Evolutionary conservation across 2,113 vertebrate species (phyloP).

Genomic region (Catharus minimus): DNA sequence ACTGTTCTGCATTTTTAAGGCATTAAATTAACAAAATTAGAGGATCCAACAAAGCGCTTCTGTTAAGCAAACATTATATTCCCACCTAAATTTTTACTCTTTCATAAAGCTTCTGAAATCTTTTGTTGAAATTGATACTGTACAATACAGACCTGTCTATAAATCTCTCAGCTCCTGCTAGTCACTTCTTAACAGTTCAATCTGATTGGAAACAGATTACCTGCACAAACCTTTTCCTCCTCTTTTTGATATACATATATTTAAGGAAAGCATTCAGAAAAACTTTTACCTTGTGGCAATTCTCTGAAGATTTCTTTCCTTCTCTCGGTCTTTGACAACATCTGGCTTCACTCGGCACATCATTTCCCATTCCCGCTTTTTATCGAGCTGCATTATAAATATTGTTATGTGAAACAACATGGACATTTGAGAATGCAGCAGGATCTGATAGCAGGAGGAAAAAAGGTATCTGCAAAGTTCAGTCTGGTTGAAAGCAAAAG

Average conservation of each 20-base stretch:
- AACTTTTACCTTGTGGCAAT: constrained; percentile 87
- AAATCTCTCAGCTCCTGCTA: constrained; percentile 46
- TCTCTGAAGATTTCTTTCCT: constrained; percentile 87
- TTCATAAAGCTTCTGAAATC: constrained; percentile 38
- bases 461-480: constrained; percentile 3
- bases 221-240: constrained; percentile 7
- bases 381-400: constrained; percentile 83
- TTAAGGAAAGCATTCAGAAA: constrained; percentile 10
- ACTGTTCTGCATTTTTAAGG: constrained; percentile 9
- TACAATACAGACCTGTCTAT: constrained; percentile 13
- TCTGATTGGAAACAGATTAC: constrained; percentile 60
- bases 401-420: constrained; percentile 56
- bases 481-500: background rate
- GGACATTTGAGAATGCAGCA: constrained; percentile 35
- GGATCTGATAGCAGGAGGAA: background rate
- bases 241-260: background rate
- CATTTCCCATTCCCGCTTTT: constrained; percentile 90
- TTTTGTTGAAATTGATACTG: constrained; percentile 13
- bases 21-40: constrained; percentile 30
- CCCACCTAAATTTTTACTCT: constrained; percentile 33
- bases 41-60: constrained; percentile 1
- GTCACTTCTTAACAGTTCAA: constrained; percentile 39
- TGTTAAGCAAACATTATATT: constrained; percentile 11
- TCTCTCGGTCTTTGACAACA: constrained; percentile 83
- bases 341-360: constrained; percentile 92